These are phyloP conservation scores for Bembecia ichneumoniformis DNA, from an alignment of 2,888 invertebrate genomes.

Conservation along the genomic window DNA sequence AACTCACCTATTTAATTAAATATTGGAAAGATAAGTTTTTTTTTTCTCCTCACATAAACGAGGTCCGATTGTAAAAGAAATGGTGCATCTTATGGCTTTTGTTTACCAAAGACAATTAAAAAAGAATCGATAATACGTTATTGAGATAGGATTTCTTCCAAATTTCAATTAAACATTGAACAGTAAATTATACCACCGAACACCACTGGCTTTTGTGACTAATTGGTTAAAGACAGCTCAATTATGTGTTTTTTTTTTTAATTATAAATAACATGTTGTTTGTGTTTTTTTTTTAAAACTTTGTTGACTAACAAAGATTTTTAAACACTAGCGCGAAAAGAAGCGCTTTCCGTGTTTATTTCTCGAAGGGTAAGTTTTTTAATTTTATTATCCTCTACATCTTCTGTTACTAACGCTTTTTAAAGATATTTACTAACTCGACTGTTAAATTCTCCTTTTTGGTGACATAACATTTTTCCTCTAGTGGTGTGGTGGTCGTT, in stretches of 20 bases:
- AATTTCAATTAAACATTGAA: slow-evolving; percentile 15
- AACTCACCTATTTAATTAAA: too few species aligned
- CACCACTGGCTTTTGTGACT: slow-evolving; percentile 62
- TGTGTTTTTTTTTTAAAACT: slow-evolving; percentile 30
- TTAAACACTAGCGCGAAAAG: slow-evolving; percentile 15
- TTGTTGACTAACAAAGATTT: slow-evolving; percentile 41
- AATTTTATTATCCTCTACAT: slow-evolving; percentile 15
- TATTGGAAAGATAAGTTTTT: too few species aligned
- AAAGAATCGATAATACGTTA: slow-evolving; percentile 2
- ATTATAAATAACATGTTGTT: slow-evolving; percentile 22
- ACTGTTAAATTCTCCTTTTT: slow-evolving; percentile 5
- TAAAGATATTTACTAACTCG: slow-evolving; percentile 18
- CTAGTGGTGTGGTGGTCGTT: slow-evolving; percentile 68
- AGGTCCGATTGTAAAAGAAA: too few species aligned
- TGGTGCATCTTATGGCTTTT: not conserved
- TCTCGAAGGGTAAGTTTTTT: slow-evolving; percentile 47
- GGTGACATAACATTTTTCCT: slow-evolving; percentile 20
- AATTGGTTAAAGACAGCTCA: slow-evolving; percentile 65
- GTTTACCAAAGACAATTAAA: slow-evolving; percentile 1
- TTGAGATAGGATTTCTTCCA: slow-evolving; percentile 50
- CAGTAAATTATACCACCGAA: slow-evolving; percentile 41
- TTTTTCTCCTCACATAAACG: too few species aligned
- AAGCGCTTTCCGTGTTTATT: slow-evolving; percentile 11
- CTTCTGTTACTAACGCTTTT: slow-evolving; percentile 47
- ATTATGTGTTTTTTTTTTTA: slow-evolving; percentile 33